phyloP scores from a whole-genome alignment of 30 jellyfish, hydroid and myxozoan species.

The Chrysaora quinquecirrha region DNA sequence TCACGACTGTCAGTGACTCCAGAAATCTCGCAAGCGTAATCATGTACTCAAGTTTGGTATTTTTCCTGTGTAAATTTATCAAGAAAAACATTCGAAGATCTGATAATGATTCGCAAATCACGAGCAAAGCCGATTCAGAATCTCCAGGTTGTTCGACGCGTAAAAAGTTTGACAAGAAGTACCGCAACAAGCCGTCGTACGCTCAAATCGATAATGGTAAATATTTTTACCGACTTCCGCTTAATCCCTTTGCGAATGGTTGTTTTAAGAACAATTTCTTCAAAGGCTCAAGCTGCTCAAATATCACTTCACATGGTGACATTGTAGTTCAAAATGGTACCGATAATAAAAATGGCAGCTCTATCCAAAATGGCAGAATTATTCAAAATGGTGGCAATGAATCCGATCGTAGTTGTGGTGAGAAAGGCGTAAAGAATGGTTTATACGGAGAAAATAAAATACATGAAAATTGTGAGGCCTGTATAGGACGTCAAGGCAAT shows the following conservation, averaged over 20 bases:
- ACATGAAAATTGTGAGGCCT: background rate
- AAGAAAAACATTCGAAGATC: background rate
- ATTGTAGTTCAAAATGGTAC: background rate
- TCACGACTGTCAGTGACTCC: slow-evolving; percentile 33
- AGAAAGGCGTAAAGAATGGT: too few relatives aligned
- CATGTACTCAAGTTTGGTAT: slow-evolving; percentile 30
- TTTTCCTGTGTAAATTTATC: background rate
- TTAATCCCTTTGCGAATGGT: background rate
- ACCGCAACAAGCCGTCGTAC: background rate
- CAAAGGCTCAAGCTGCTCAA: background rate
- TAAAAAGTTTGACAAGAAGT: too few relatives aligned
- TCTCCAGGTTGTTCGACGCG: too few relatives aligned
- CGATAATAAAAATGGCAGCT: background rate
- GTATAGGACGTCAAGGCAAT: background rate
- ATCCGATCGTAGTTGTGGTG: background rate
- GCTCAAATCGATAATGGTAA: background rate
- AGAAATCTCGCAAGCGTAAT: slow-evolving; percentile 47
- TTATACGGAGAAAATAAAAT: too few relatives aligned
- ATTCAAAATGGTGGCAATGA: background rate
- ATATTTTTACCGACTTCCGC: background rate
- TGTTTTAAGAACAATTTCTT: background rate
- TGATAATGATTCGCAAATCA: background rate
- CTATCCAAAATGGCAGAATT: background rate
- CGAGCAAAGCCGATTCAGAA: background rate
- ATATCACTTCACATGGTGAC: background rate